phyloP scores from a whole-genome alignment of 1,140 invertebrate species.

The Papilio polytes region DNA sequence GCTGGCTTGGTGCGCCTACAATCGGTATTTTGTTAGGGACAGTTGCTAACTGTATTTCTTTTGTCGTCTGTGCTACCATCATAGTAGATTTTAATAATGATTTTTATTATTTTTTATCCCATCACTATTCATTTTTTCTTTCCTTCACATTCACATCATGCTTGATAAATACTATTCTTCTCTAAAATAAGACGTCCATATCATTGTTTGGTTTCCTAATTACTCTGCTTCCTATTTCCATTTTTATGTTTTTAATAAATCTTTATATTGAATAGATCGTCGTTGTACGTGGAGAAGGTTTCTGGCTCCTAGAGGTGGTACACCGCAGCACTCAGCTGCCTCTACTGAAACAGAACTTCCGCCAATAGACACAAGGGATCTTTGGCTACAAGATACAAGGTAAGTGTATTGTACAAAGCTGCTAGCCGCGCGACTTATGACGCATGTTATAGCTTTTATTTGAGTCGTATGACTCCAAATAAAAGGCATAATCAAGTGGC shows the following conservation, averaged over 20 bases:
- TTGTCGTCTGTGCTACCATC: background rate
- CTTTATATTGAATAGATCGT: conserved; percentile 52
- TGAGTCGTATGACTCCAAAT: no score
- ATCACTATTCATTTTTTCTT: background rate
- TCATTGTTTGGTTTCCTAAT: background rate
- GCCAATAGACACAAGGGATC: conserved; percentile 90
- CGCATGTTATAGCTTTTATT: no score
- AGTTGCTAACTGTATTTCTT: background rate
- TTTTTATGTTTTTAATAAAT: background rate
- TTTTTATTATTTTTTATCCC: background rate
- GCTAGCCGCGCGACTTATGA: background rate
- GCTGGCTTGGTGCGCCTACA: conserved; percentile 82
- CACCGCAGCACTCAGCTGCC: conserved; percentile 89
- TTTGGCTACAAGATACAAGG: conserved; percentile 91
- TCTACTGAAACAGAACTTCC: conserved; percentile 93
- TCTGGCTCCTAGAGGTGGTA: conserved; percentile 80
- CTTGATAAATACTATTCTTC: no score
- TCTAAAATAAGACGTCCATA: no score
- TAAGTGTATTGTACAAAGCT: conserved; percentile 49
- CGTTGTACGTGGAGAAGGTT: conserved; percentile 77
- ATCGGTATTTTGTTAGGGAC: conserved; percentile 80
- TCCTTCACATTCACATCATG: no score
- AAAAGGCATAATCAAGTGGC: no score
- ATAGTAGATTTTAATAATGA: background rate
- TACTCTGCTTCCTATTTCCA: background rate